Conservation (phyloP, 2,888 invertebrate species). For the Athetis lepigone region DNA sequence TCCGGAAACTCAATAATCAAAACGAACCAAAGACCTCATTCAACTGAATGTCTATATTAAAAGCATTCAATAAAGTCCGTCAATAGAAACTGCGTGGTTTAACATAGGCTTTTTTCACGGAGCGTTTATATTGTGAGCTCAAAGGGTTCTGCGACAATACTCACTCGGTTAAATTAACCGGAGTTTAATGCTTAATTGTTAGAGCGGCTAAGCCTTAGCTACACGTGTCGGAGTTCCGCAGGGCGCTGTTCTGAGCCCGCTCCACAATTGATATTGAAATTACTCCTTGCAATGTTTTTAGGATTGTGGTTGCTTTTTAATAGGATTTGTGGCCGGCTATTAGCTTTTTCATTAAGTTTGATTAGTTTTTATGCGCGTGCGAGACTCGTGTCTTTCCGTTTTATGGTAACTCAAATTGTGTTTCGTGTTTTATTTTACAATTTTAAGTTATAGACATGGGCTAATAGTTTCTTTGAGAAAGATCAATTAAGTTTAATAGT, state of each 20-base stretch:
- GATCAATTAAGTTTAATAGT: too few species aligned
- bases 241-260: constrained; percentile 73
- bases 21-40: constrained; percentile 65
- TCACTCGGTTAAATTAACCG: constrained; percentile 88
- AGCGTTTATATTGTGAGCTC: constrained; percentile 84
- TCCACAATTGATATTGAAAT: constrained; percentile 84
- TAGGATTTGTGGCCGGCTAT: constrained; percentile 62
- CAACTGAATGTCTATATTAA: constrained; percentile 66
- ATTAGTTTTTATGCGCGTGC: constrained; percentile 35
- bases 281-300: constrained; percentile 67
- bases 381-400: constrained; percentile 5
- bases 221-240: constrained; percentile 87
- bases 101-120: constrained; percentile 82
- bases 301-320: constrained; percentile 63
- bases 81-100: constrained; percentile 75
- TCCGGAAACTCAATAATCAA: constrained; percentile 58
- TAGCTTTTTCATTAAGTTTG: constrained; percentile 59
- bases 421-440: background rate
- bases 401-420: constrained; percentile 12
- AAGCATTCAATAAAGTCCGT: constrained; percentile 67
- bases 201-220: constrained; percentile 86
- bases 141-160: constrained; percentile 87
- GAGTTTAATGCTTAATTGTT: constrained; percentile 89
- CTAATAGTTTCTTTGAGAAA: too few species aligned
- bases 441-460: too few species aligned